Percentiles rank a stretch among this genome's conserved stretches.
Evolutionary conservation across 2,113 vertebrate species (phyloP).

Genomic region (Pipa parva): DNA sequence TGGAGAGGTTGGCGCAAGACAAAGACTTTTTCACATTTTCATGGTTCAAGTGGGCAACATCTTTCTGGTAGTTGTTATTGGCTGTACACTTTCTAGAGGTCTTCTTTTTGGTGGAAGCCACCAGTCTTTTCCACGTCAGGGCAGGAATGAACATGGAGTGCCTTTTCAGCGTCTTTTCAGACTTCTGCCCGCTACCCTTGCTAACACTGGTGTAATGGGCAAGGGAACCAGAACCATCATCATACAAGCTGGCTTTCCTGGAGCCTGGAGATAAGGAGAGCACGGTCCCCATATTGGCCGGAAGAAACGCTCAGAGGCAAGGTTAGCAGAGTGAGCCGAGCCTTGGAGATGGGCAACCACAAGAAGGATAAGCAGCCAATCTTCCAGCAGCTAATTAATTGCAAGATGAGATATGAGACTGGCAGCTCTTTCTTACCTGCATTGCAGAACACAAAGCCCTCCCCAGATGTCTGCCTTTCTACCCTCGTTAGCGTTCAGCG

Average conservation of each 20-base stretch:
- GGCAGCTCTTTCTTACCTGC: constrained; percentile 30
- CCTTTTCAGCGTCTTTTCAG: constrained; percentile 62
- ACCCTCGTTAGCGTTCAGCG: background rate
- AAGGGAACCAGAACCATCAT: constrained; percentile 63
- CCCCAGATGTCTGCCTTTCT: background rate
- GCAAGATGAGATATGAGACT: constrained; percentile 21
- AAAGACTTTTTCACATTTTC: constrained; percentile 75
- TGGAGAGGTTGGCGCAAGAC: constrained; percentile 74
- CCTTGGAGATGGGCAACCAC: background rate
- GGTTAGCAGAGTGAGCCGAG: background rate
- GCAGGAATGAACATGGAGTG: constrained; percentile 73
- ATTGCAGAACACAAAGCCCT: constrained; percentile 27
- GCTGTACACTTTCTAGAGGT: constrained; percentile 54
- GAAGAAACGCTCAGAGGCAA: constrained; percentile 8
- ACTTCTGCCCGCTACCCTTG: constrained; percentile 65
- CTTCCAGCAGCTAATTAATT: constrained; percentile 12
- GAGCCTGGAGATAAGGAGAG: constrained; percentile 70
- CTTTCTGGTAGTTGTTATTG: constrained; percentile 65
- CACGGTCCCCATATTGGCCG: constrained; percentile 67
- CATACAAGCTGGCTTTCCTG: constrained; percentile 66
- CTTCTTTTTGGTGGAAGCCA: constrained; percentile 73
- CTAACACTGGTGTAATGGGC: constrained; percentile 65
- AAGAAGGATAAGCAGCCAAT: constrained; percentile 5
- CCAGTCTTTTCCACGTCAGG: constrained; percentile 74
- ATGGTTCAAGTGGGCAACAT: constrained; percentile 65